Base-by-base conservation (phyloP, 2,113 vertebrate genomes). In the Rhinopomastus cyanomelas region DNA sequence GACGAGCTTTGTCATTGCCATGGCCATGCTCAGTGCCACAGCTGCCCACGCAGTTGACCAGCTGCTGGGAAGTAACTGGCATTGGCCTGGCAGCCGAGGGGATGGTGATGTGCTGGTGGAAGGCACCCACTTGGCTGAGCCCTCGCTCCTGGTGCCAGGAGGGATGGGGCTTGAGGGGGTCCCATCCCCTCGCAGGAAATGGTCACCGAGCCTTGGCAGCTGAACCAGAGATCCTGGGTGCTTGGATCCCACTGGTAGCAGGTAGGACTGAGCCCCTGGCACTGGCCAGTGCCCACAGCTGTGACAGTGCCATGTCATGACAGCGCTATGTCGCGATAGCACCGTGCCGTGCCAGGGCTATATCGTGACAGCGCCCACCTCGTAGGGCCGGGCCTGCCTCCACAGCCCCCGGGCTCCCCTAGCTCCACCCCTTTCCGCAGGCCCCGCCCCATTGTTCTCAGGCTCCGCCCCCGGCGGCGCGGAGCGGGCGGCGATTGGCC, bases 401-500 rank as follows among this genome's bases (percentile, higher is more conserved):
- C 46, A 17, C 46, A 20, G 21, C 14, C 39, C 5, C 61, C 34
- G 49, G 34, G 89, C 66, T 72, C 42, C 25, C 12, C 1, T 9
- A 78, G 64, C 55, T 89, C 74, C 96, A 87, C 95, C 97, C 92
- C 74, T n/a, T 81, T 22, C 81, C 1, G 0, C 1, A 51, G 12
- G 8, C 65, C 67, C 6, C 67, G 39, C 90, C 86, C 18, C 16
- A 17, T 6, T 1, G 0, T 25, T 7, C 4, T 2, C 2, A 72
- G 13, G 8, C 62, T 89, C 37, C 78, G 81, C 88, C 96, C 90
- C 57, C 67, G 34, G 68, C 8, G 69, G 96, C 75, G 5, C 69
- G 67, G 68, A 5, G 49, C 26, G 1, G 76, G 22, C 72, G 32
- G 55, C 76, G 42, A 98, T 98, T 97, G 98, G 98, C 94, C 78